Evolutionary conservation across 1,140 invertebrate genomes (phyloP), one percentile per base, ranked within the genome.

Genomic region (Drosophila sechellia): DNA sequence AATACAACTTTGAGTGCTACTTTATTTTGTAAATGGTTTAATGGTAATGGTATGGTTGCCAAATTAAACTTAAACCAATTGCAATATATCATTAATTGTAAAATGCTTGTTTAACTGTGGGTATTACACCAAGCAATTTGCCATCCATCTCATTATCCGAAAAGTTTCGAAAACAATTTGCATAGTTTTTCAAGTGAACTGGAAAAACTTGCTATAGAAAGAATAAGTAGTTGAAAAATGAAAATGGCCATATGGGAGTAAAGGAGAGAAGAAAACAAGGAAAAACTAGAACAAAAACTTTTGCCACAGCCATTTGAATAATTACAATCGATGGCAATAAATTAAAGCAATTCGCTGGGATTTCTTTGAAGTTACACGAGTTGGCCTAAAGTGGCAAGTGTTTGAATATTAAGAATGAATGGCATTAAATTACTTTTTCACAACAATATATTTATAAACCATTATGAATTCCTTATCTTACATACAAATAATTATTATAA

Each of bases 281-380:
- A 45, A 39, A 45, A 78, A 60, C 63, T 63, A 59, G 59, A 70
- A 63, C 58, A 70, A 74, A 80, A 78, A 63, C 56, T 73, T 61
- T 43, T 31, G 63, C 63, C 50, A 68, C 48, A 61, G 54, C 54
- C 61, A 66, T 65, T 80, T 85, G 59, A 85, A 85, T 78, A 86
- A 81, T 85, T 86, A 77, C 63, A 77, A 81, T 74, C 60, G 64
- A 86, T 69, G 61, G 56, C 60, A 64, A 85, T 70, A 70, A 74
- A 84, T 59, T 65, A 39, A 64, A 74, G 50, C 49, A n/a, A 63
- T 71, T 56, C 17, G 37, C 20, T 31, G 45, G 34, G 39, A 66
- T 65, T 66, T 50, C 59, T 50, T 34, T 64, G 61, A 68, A 5
- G 37, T 10, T 27, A 20, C 25, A 40, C 39, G 54, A 6, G 15